These are phyloP conservation scores for Odontamblyopus lacepedii DNA, from an alignment of 2,797 vertebrate species.

Conservation along the genomic window DNA sequence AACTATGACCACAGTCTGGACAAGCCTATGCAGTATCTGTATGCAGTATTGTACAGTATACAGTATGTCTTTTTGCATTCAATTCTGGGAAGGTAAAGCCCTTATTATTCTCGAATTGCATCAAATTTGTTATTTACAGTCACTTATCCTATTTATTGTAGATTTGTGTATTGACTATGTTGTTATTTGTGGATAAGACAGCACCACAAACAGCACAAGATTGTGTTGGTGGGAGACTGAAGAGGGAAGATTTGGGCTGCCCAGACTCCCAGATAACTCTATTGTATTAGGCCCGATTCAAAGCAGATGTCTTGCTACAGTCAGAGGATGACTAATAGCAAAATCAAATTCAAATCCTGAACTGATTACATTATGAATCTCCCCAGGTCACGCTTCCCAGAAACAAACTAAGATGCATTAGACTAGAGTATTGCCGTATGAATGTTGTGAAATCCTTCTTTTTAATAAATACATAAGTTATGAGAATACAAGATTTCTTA, in stretches of 20 bases:
- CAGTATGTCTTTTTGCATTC: neutral
- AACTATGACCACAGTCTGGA: too few species aligned
- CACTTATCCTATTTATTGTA: neutral
- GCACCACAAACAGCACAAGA: conserved; percentile 5
- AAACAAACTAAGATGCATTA: neutral
- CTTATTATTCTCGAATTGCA: neutral
- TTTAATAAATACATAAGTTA: neutral
- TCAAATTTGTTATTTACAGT: neutral
- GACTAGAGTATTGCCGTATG: neutral
- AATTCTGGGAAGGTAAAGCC: neutral
- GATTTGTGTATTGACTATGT: neutral
- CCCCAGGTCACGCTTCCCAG: conserved; percentile 30
- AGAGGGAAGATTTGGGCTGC: conserved; percentile 33
- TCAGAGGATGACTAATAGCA: conserved; percentile 54
- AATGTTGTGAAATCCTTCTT: neutral
- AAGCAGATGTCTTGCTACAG: conserved; percentile 62
- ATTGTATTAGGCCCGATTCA: conserved; percentile 51
- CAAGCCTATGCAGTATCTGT: too few species aligned
- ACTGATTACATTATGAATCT: conserved; percentile 61
- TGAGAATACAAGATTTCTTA: neutral
- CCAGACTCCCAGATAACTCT: conserved; percentile 38
- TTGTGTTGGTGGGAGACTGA: conserved; percentile 15
- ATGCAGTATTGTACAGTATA: too few species aligned
- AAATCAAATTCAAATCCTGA: conserved; percentile 62
- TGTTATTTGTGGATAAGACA: neutral